Conservation (phyloP, 1,140 invertebrate genomes). For the Leptinotarsa undecemlineata region DNA sequence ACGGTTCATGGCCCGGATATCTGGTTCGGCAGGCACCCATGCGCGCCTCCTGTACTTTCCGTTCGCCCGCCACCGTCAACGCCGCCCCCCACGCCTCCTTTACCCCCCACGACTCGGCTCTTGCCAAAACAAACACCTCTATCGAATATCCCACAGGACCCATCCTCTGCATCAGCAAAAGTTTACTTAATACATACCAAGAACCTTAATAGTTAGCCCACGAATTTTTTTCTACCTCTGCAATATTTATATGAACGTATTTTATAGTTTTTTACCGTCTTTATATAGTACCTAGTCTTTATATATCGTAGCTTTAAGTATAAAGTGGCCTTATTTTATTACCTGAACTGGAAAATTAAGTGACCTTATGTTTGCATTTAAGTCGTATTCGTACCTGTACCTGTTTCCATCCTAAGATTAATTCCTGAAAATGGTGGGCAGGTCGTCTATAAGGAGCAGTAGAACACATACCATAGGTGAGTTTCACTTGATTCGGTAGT, state of each 20-base stretch:
- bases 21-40: slow-evolving; percentile 44
- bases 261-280: slow-evolving; percentile 34
- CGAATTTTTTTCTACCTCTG: slow-evolving; percentile 41
- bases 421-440: slow-evolving; percentile 42
- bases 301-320: slow-evolving; percentile 27
- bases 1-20: slow-evolving; percentile 50
- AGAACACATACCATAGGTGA: slow-evolving; percentile 44
- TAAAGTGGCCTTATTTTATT: slow-evolving; percentile 46
- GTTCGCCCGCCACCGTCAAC: slow-evolving; percentile 41
- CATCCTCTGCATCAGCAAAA: slow-evolving; percentile 19
- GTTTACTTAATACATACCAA: slow-evolving; percentile 24
- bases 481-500: not conserved
- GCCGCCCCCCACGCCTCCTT: slow-evolving; percentile 26
- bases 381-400: slow-evolving; percentile 15
- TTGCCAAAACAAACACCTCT: slow-evolving; percentile 14
- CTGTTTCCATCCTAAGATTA: slow-evolving; percentile 31
- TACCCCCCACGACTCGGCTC: slow-evolving; percentile 20
- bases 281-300: slow-evolving; percentile 9
- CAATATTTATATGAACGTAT: slow-evolving; percentile 36
- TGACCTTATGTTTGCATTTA: slow-evolving; percentile 46
- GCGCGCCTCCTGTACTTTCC: slow-evolving; percentile 47
- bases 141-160: slow-evolving; percentile 16
- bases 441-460: slow-evolving; percentile 44
- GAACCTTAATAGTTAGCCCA: slow-evolving; percentile 21
- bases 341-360: slow-evolving; percentile 39